A percentile compares a stretch with the other conserved stretches of the same genome.
Evolutionary conservation across 1,140 invertebrate species (phyloP).

Genomic region (Papilio xuthus): DNA sequence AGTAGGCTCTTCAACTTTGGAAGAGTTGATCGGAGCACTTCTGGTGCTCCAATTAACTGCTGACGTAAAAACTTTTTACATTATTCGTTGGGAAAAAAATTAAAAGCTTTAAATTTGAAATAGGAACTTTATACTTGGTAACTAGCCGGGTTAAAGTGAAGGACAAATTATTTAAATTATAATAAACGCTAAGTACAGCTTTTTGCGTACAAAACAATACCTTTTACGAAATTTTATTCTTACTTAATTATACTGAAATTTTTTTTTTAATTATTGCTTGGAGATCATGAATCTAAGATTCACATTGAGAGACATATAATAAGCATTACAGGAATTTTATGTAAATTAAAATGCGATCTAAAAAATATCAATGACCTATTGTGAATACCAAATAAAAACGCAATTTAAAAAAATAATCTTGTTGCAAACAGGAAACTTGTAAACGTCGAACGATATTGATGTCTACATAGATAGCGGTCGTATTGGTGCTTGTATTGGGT

Average conservation of each 20-base stretch:
- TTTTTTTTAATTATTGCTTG: too few species aligned
- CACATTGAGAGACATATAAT: too few species aligned
- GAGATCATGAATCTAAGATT: too few species aligned
- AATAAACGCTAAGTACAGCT: too few species aligned
- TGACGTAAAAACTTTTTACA: conserved; percentile 29
- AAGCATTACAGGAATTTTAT: too few species aligned
- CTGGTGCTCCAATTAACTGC: conserved; percentile 33
- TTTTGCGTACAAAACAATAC: too few species aligned
- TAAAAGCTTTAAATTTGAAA: not conserved
- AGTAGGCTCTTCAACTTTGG: not conserved
- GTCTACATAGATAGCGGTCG: not conserved
- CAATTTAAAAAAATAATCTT: not conserved
- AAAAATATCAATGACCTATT: not conserved
- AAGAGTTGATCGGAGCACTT: conserved; percentile 28
- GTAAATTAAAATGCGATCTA: not conserved
- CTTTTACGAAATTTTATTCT: too few species aligned
- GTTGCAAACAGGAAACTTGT: not conserved
- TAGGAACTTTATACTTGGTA: conserved; percentile 7
- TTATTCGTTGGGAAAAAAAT: not conserved
- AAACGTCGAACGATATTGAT: not conserved
- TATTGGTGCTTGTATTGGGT: not conserved
- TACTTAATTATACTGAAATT: too few species aligned
- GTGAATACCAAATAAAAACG: not conserved
- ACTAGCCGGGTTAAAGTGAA: not conserved
- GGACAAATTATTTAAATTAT: too few species aligned